Conservation (phyloP, 35 echinoderm and acorn worm genomes). For the Ophiothrix spiculata region DNA sequence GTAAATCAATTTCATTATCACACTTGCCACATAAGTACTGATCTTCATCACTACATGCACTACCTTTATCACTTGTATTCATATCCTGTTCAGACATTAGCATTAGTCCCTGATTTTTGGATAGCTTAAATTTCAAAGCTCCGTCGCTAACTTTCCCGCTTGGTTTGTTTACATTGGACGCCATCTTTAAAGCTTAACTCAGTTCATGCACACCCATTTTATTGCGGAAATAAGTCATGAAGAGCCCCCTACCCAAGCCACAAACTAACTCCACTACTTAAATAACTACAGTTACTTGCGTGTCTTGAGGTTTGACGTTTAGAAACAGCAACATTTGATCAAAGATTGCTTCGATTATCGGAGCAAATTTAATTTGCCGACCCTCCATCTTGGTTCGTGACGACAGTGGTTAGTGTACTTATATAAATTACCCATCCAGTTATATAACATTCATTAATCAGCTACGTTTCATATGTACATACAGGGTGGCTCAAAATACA, state of each 20-base stretch:
- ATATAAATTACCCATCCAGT: no score
- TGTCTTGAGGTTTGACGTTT: neutral
- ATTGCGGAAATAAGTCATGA: neutral
- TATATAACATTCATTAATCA: no score
- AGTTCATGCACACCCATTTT: neutral
- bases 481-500: no score
- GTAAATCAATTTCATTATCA: neutral
- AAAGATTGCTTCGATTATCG: neutral
- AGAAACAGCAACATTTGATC: neutral
- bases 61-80: neutral
- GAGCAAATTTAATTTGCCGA: neutral
- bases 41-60: neutral
- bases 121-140: neutral
- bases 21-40: neutral
- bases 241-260: neutral
- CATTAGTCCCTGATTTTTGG: neutral
- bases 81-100: neutral
- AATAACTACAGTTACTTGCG: neutral
- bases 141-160: neutral
- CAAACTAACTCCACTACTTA: neutral
- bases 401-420: no score
- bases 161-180: neutral
- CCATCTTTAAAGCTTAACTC: neutral
- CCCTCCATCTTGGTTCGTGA: neutral
- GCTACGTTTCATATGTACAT: no score